A percentile compares a stretch with the other conserved stretches of the same genome.
phyloP scores from a whole-genome alignment of 2,113 vertebrate genomes.

The Stomatorhinus ivindoensis region DNA sequence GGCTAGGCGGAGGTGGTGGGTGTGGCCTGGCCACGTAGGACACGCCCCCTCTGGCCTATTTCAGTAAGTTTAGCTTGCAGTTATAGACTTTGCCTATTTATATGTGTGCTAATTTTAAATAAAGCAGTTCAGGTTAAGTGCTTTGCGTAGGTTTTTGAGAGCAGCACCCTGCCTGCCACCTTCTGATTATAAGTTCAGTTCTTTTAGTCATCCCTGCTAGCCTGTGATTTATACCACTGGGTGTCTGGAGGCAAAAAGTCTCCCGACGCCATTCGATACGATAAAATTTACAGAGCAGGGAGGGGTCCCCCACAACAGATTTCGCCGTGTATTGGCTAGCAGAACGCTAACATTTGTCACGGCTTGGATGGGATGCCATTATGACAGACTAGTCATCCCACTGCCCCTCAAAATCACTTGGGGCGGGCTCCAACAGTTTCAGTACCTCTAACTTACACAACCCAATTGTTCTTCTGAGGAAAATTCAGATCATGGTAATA shows the following conservation, averaged over 20 bases:
- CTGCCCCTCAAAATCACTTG: background rate
- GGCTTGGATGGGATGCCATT: background rate
- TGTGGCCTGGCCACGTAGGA: background rate
- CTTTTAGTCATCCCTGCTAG: background rate
- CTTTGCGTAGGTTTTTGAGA: background rate
- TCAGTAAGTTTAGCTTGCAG: background rate
- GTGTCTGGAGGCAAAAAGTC: background rate
- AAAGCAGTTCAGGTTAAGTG: background rate
- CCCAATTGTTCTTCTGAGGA: background rate
- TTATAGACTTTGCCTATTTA: background rate
- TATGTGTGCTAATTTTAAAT: constrained; percentile 1
- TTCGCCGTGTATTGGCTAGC: background rate
- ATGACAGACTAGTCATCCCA: background rate
- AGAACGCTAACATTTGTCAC: background rate
- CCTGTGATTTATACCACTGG: background rate
- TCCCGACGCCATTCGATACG: background rate
- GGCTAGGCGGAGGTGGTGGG: background rate
- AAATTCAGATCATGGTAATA: background rate
- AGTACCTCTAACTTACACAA: background rate
- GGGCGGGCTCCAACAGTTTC: background rate
- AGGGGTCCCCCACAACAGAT: background rate
- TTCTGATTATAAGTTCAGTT: background rate
- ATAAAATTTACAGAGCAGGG: background rate
- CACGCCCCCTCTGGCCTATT: background rate
- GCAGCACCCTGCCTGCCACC: background rate